Base-by-base conservation (phyloP, 2,797 vertebrate species). In the Echiichthys vipera region DNA sequence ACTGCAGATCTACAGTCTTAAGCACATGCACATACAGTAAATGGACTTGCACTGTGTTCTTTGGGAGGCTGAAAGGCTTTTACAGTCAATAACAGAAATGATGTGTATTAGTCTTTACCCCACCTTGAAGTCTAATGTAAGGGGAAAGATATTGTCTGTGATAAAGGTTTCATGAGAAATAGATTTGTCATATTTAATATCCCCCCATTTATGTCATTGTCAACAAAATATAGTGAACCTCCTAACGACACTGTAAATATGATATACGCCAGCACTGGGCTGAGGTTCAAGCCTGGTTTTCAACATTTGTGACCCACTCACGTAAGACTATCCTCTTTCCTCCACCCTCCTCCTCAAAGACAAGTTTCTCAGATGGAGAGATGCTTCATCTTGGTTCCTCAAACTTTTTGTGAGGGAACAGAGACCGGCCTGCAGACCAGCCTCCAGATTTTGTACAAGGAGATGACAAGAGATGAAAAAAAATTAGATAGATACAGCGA, bases 351-450 rank as follows among this genome's bases (percentile, higher is more conserved):
- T 59, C n/a, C 49, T 37, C 10, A 17, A 2, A 32, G 27, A 39
- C 42, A 40, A 40, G 50, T 2, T 20, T 7, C 14, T 43, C n/a
- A 71, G 22, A 62, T 36, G 51, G 46, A 50, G 53, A 76, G 32
- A 66, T 45, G 30, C 29, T 32, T 74, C 13, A 42, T 70, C 47
- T 45, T 40, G 5, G 37, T 51, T 50, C 24, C 10, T 61, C 42
- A 68, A 56, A 70, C 39, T 65, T 42, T 77, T 65, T 58, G 17
- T 75, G 62, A 65, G 54, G 65, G 78, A 76, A 56, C 32, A 43
- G 53, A 78, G 29, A 82, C 74, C 78, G 81, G n/a, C n/a, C n/a
- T n/a, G n/a, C n/a, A 89, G 61, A 65, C 58, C 74, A 42, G 30
- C 30, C 72, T 81, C 39, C 34, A 7, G 62, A 81, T n/a, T 84